These are phyloP conservation scores for Clinocottus analis DNA, from an alignment of 2,113 vertebrate genomes.

Conservation along the genomic window DNA sequence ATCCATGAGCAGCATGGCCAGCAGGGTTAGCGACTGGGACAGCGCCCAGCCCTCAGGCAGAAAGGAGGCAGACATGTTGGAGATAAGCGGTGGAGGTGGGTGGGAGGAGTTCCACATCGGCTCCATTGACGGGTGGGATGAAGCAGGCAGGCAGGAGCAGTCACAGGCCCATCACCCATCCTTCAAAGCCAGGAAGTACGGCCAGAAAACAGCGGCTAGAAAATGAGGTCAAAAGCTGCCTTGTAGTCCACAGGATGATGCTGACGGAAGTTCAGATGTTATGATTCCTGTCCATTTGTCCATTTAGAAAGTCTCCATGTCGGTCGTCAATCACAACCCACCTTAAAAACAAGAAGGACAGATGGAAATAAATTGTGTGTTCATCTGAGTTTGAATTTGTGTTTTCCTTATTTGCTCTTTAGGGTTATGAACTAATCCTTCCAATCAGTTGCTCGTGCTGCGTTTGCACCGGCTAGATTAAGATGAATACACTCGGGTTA, in stretches of 20 bases:
- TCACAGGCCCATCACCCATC: slow-evolving; percentile 93
- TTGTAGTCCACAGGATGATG: slow-evolving; percentile 31
- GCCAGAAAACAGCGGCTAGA: slow-evolving; percentile 64
- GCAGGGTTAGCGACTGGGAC: slow-evolving; percentile 89
- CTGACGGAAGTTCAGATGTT: slow-evolving; percentile 30
- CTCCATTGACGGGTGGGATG: slow-evolving; percentile 89
- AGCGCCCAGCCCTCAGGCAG: slow-evolving; percentile 84
- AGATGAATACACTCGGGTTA: slow-evolving; percentile 18
- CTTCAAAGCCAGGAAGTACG: slow-evolving; percentile 85
- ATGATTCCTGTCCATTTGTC: slow-evolving; percentile 39
- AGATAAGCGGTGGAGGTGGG: slow-evolving; percentile 74
- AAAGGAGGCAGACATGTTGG: slow-evolving; percentile 85
- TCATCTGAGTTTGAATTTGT: background rate
- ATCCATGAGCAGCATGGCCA: slow-evolving; percentile 97
- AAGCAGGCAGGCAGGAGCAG: slow-evolving; percentile 81
- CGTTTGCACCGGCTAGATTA: slow-evolving; percentile 6
- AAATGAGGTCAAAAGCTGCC: slow-evolving; percentile 50
- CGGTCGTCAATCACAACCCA: slow-evolving; percentile 16
- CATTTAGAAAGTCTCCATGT: slow-evolving; percentile 44
- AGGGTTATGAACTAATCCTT: slow-evolving; percentile 16
- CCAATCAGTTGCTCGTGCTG: background rate
- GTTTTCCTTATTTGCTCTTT: background rate
- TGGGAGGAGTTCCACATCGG: slow-evolving; percentile 88
- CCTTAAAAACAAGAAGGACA: slow-evolving; percentile 50
- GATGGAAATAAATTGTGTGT: background rate